phyloP scores from a whole-genome alignment of 2,113 vertebrate species.

The Recurvirostra avosetta region DNA sequence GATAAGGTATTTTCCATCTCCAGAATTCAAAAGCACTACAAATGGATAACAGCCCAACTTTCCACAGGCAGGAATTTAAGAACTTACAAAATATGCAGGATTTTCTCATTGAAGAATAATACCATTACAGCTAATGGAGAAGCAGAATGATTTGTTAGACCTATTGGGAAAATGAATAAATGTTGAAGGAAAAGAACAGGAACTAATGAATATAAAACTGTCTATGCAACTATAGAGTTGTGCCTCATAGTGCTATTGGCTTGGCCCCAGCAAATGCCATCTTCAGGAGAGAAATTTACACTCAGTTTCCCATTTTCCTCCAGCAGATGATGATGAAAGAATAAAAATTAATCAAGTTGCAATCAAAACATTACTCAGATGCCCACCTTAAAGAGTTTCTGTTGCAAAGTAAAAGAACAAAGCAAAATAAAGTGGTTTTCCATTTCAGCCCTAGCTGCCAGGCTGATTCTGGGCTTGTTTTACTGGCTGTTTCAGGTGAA shows the following conservation, averaged over 20 bases:
- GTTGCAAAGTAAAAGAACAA: background rate
- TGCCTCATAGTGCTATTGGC: background rate
- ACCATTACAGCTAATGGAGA: background rate
- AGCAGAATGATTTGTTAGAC: constrained; percentile 15
- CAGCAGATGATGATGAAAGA: background rate
- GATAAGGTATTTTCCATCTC: background rate
- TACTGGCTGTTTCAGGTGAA: background rate
- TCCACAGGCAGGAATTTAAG: background rate
- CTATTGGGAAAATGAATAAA: background rate
- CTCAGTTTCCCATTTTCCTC: background rate
- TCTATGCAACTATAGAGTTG: background rate
- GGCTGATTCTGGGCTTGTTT: background rate
- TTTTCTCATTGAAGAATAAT: constrained; percentile 4
- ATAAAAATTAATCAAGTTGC: background rate
- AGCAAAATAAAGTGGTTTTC: background rate
- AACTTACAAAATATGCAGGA: background rate
- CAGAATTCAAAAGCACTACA: background rate
- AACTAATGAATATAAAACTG: constrained; percentile 7
- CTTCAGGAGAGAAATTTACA: background rate
- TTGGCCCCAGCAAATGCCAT: background rate
- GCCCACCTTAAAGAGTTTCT: background rate
- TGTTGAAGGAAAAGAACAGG: background rate
- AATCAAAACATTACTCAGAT: background rate
- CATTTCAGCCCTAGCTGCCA: background rate
- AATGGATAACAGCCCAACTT: background rate